phyloP scores from a whole-genome alignment of 2,797 vertebrate species.

The Sebastes kiyomatsui region DNA sequence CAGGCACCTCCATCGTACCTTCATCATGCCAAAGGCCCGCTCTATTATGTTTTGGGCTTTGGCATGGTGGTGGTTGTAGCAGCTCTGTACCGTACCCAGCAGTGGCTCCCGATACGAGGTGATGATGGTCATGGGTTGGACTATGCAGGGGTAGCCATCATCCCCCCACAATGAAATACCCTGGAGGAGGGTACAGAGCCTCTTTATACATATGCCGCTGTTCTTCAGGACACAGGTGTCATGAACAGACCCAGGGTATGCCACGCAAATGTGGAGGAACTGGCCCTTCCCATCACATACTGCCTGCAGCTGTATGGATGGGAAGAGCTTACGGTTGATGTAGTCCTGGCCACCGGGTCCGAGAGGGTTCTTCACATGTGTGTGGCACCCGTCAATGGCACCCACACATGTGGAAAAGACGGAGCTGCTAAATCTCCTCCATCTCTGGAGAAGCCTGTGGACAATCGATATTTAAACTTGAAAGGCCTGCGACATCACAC shows the following conservation, averaged over 20 bases:
- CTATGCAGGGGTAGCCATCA: background rate
- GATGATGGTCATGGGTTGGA: background rate
- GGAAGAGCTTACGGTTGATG: background rate
- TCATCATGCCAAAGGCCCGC: no score
- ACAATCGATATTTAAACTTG: background rate
- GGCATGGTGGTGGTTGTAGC: background rate
- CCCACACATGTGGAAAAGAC: background rate
- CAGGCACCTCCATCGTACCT: no score
- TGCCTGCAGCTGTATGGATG: background rate
- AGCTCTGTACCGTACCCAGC: background rate
- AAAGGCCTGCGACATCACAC: background rate
- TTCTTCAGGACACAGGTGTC: no score
- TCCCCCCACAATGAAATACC: background rate
- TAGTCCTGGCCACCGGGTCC: no score
- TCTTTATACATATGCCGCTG: background rate
- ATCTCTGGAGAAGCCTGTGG: background rate
- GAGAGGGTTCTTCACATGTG: no score
- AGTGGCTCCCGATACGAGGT: no score
- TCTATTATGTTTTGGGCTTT: background rate
- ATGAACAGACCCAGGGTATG: no score
- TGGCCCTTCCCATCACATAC: background rate
- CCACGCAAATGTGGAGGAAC: background rate
- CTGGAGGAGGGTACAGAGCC: background rate
- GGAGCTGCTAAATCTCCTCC: background rate
- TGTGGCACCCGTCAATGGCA: background rate